phyloP scores from a whole-genome alignment of 2,888 invertebrate species.

The Noctua fimbriata region DNA sequence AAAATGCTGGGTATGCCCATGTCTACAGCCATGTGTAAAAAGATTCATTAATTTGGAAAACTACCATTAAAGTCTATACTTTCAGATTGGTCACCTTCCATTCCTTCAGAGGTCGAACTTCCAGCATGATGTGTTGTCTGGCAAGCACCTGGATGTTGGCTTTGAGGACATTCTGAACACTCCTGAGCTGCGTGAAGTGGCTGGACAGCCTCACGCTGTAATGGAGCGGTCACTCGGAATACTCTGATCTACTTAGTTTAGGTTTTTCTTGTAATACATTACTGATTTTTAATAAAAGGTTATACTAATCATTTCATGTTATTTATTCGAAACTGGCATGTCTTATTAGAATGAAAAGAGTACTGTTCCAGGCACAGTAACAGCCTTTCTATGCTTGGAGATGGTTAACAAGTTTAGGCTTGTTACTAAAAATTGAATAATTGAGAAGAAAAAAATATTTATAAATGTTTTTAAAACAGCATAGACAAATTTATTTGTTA shows the following conservation, averaged over 20 bases:
- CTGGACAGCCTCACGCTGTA: slow-evolving; percentile 95
- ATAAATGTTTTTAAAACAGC: not conserved
- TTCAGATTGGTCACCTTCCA: slow-evolving; percentile 91
- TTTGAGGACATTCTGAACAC: slow-evolving; percentile 95
- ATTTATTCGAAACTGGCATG: not conserved
- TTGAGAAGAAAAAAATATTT: no score
- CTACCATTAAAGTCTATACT: slow-evolving; percentile 8
- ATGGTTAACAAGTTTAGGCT: not conserved
- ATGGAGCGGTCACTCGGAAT: slow-evolving; percentile 94
- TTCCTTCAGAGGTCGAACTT: slow-evolving; percentile 93
- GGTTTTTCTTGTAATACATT: slow-evolving; percentile 58
- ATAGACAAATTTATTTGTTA: not conserved
- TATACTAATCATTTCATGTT: slow-evolving; percentile 5
- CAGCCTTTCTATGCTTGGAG: not conserved
- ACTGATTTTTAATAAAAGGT: slow-evolving; percentile 55
- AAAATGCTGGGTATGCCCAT: no score
- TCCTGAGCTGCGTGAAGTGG: slow-evolving; percentile 93
- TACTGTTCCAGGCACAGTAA: not conserved
- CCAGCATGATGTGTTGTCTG: slow-evolving; percentile 93
- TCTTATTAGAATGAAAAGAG: not conserved
- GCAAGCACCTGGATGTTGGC: slow-evolving; percentile 93
- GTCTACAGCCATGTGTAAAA: not conserved
- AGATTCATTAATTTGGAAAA: not conserved
- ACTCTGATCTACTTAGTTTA: slow-evolving; percentile 76
- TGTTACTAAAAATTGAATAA: not conserved